Evolutionary conservation across 2,113 vertebrate genomes (phyloP), one percentile per base, ranked within the genome.

Genomic region (Rhinogobius similis): DNA sequence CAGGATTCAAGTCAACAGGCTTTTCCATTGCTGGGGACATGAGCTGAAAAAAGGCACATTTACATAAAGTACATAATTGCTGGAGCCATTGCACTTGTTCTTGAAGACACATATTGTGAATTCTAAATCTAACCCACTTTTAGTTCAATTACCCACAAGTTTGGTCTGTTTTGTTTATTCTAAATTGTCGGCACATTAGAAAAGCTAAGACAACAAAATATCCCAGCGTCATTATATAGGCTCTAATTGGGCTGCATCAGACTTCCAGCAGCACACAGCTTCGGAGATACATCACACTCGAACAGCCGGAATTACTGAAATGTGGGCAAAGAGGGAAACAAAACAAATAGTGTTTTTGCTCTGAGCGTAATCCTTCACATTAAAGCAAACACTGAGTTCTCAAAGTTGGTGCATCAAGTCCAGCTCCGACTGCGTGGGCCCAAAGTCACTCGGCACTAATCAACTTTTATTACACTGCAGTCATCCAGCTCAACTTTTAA

Each of bases 31-130:
- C 46, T 66, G 53, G 39, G 68, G 70, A 70, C 50, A 72, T 46
- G 23, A 71, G 77, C 23, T 62, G 70, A 72, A 79, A 72, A 65
- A 76, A 68, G 46, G 12, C 14, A 74, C 29, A 85, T 83, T 81
- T 85, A 55, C 77, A 85, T 79, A 74, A 66, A 77, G 62, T 55
- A 48, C 56, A 76, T 75, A 1, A 83, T 83, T 87, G 82, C 64
- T 72, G 65, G 65, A 77, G 58, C 10, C 41, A 71, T 77, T 81
- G 65, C 62, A 26, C 18, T 16, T 78, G 68, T 72, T 67, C 64
- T 81, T 52, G n/a, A 74, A 77, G 68, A 78, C 68, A 73, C 70
- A 83, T 72, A 62, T 41, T 70, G 56, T 66, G 70, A 58, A 56
- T 72, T 79, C 44, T 68, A 66, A 81, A 73, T 62, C 21, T 70